Evolutionary conservation across 2,113 vertebrate species (phyloP), one percentile per base, ranked within the genome.

Genomic region (Rhegmatorhina hoffmannsi): DNA sequence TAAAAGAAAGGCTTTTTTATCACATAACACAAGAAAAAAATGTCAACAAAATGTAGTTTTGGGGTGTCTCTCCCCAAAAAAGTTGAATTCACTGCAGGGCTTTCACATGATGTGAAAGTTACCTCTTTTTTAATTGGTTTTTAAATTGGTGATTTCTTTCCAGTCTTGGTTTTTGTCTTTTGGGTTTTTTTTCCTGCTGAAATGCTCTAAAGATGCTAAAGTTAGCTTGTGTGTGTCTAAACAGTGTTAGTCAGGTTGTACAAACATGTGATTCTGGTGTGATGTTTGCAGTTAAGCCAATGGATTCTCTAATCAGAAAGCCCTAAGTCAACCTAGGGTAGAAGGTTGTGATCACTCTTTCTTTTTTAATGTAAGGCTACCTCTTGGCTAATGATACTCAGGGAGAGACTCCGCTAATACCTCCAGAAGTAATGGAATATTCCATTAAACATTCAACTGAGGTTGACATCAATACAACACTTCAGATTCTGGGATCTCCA

Each of bases 391-490:
- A 99, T 97, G 99, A 99, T 98, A 98, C 99, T 98, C 99, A 99
- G 98, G 99, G 99, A 88, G 99, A 99, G 98, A 99, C 99, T 87
- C 99, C 99, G 14, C 91, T 99, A 97, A 99, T 99, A 98, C 99
- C 99, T 97, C 98, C 99, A 47, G 99, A 99, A 98, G 98, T 99
- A 97, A 99, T 99, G 99, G 99, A 99, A 97, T 99, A 99, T 97
- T 99, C 99, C 95, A 99, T 99, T 97, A 99, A 99, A 96, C 99
- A 99, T 98, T 99, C 99, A 72, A 98, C 99, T 90, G 99, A 99
- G 95, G 99, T 99, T 96, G 99, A 99, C 97, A 99, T 99, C 97
- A 99, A 99, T 98, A 99, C 99, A 73, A 99, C 99, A 49, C 98
- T 99, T 97, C 99, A 99, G 98, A 98, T 99, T 97, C 98, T 99